Conservation (phyloP, 1,140 invertebrate species). For the Cydia pomonella region DNA sequence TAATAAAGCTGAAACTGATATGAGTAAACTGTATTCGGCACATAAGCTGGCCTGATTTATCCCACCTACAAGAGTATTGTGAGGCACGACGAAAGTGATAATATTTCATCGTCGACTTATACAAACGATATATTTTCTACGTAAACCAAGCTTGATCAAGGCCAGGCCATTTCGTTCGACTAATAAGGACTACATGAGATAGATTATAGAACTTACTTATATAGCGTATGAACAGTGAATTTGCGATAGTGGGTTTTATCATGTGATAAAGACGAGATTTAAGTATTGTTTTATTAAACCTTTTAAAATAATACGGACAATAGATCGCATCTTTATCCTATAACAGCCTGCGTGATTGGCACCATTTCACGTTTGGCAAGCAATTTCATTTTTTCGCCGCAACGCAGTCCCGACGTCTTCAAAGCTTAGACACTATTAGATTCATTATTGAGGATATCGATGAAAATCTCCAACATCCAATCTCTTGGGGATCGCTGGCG, state of each 20-base stretch:
- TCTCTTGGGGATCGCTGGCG: conserved; percentile 67
- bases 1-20: conserved; percentile 33
- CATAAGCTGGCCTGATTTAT: conserved; percentile 32
- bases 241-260: not conserved
- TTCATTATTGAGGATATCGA: conserved; percentile 72
- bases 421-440: conserved; percentile 70
- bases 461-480: conserved; percentile 74
- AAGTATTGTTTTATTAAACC: not conserved
- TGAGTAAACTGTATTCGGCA: conserved; percentile 32
- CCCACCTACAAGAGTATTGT: conserved; percentile 20
- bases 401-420: conserved; percentile 48
- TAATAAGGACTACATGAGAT: not conserved
- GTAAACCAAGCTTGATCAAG: not conserved
- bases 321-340: too few species aligned
- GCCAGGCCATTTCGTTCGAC: not conserved
- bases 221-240: too few species aligned
- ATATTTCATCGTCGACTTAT: conserved; percentile 11
- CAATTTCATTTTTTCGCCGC: conserved; percentile 49
- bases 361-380: conserved; percentile 20
- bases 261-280: not conserved
- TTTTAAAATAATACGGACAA: not conserved
- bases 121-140: not conserved
- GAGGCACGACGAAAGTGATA: conserved; percentile 28
- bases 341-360: not conserved
- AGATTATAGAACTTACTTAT: too few species aligned